Conservation (phyloP, 2,113 vertebrate species). For the Rhipidura dahli region DNA sequence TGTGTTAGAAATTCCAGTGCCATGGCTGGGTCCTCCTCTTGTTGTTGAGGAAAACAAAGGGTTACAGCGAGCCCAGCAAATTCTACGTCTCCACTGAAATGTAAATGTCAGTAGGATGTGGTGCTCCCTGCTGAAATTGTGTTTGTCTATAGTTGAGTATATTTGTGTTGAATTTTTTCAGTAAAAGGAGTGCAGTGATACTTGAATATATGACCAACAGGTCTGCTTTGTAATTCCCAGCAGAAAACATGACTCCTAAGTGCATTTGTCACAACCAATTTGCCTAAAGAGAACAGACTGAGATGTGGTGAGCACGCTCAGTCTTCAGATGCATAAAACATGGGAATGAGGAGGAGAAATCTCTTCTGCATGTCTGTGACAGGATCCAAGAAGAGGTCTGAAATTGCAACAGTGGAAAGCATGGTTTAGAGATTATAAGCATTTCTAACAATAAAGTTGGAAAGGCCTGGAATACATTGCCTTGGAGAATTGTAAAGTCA, state of each 20-base stretch:
- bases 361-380: neutral
- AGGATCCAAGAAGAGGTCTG: neutral
- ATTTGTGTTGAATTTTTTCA: neutral
- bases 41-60: neutral
- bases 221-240: neutral
- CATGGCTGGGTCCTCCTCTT: neutral
- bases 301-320: neutral
- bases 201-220: neutral
- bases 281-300: neutral
- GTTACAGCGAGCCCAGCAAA: neutral
- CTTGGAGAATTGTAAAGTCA: neutral
- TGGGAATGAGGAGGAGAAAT: neutral
- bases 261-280: neutral
- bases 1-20: neutral
- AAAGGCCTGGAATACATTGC: neutral
- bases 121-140: neutral
- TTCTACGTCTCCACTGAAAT: neutral
- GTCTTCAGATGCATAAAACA: neutral
- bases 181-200: neutral
- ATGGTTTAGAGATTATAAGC: neutral
- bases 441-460: neutral
- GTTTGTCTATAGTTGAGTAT: rapidly evolving
- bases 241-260: neutral
- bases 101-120: neutral
- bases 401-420: neutral